Evolutionary conservation across 2,888 invertebrate genomes (phyloP).

Genomic region (Lasioglossum villosulum): DNA sequence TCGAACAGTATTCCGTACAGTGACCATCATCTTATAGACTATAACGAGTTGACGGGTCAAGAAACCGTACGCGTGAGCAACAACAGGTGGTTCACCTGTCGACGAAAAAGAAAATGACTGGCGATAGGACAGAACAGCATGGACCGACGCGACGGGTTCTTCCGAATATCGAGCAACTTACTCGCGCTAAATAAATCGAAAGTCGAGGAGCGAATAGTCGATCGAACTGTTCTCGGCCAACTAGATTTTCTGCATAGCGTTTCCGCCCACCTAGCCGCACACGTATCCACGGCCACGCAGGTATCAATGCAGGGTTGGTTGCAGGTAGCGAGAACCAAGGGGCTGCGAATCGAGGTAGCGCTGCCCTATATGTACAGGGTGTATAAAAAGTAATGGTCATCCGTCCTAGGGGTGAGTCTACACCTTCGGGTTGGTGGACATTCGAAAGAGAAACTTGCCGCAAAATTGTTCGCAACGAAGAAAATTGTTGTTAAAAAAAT

Average conservation of each 20-base stretch:
- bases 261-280: conserved; percentile 14
- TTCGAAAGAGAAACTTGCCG: too few species aligned
- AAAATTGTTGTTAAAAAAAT: too few species aligned
- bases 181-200: not conserved
- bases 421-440: too few species aligned
- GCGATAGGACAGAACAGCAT: not conserved
- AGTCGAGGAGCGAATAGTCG: not conserved
- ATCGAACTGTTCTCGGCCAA: not conserved
- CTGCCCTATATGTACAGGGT: too few species aligned
- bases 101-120: not conserved
- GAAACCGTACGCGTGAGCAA: not conserved
- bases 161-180: not conserved
- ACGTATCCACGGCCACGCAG: not conserved
- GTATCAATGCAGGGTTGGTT: not conserved
- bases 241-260: not conserved
- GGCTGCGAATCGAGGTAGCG: not conserved
- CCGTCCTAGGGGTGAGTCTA: too few species aligned
- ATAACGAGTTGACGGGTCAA: not conserved
- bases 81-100: conserved; percentile 17
- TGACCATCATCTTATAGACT: not conserved
- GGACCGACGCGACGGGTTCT: not conserved
- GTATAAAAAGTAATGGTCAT: too few species aligned
- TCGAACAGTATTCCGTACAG: not conserved
- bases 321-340: conserved; percentile 1
- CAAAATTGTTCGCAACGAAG: too few species aligned